Conservation (phyloP, 1,140 invertebrate species). For the Drosophila lacteicornis region DNA sequence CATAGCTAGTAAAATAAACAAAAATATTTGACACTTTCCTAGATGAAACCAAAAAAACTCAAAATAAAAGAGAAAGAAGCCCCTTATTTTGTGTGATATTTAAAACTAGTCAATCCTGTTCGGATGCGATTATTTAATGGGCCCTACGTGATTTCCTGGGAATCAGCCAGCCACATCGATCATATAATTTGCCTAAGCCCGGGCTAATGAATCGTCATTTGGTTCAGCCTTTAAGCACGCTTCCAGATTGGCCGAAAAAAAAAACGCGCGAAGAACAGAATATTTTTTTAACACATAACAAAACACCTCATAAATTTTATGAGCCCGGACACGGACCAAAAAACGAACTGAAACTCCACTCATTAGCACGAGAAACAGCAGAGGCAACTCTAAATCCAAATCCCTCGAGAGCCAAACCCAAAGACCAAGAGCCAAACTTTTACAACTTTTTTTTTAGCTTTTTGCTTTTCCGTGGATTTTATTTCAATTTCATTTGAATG, state of each 20-base stretch:
- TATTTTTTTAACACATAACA: slow-evolving; percentile 71
- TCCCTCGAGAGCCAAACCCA: slow-evolving; percentile 50
- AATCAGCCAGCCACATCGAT: slow-evolving; percentile 59
- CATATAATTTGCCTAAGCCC: slow-evolving; percentile 72
- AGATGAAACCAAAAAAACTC: slow-evolving; percentile 13
- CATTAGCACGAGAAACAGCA: slow-evolving; percentile 59
- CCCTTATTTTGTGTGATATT: slow-evolving; percentile 46
- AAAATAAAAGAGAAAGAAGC: slow-evolving; percentile 17
- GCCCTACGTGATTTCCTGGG: slow-evolving; percentile 62
- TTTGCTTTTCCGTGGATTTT: slow-evolving; percentile 20
- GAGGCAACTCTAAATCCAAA: slow-evolving; percentile 35
- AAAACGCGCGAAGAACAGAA: slow-evolving; percentile 18
- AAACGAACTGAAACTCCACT: slow-evolving; percentile 50
- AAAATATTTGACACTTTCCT: slow-evolving; percentile 76
- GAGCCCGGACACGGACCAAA: slow-evolving; percentile 39
- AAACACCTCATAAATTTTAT: slow-evolving; percentile 82
- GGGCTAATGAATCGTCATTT: slow-evolving; percentile 61
- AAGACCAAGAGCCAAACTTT: slow-evolving; percentile 31
- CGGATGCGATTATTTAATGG: slow-evolving; percentile 46
- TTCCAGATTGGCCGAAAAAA: slow-evolving; percentile 19
- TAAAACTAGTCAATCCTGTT: slow-evolving; percentile 75
- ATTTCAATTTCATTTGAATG: slow-evolving; percentile 58
- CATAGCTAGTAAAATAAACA: slow-evolving; percentile 49
- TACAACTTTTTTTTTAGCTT: slow-evolving; percentile 27
- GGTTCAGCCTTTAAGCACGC: slow-evolving; percentile 52